Evolutionary conservation across 2,113 vertebrate genomes (phyloP).

Genomic region (Eudorcas thomsonii): DNA sequence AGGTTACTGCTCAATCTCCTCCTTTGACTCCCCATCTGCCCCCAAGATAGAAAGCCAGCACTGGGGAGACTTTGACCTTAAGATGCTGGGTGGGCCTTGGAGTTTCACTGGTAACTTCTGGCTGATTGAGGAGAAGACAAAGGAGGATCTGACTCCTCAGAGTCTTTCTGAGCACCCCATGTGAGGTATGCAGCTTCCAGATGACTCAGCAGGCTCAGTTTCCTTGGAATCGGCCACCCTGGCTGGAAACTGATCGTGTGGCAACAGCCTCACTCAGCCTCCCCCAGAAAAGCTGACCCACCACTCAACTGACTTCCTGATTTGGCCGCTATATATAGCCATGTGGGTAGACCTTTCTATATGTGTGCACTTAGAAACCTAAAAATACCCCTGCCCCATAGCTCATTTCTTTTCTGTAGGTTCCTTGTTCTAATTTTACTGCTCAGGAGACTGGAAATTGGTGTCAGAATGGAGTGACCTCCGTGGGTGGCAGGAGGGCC

Average conservation of each 20-base stretch:
- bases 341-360: neutral
- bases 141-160: neutral
- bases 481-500: neutral
- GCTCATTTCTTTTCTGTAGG: constrained; percentile 28
- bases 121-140: neutral
- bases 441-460: constrained; percentile 41
- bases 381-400: constrained; percentile 58
- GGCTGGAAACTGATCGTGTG: neutral
- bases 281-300: constrained; percentile 73
- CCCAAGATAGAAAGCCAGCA: neutral
- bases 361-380: constrained; percentile 31
- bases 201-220: constrained; percentile 38
- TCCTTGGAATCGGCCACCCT: constrained; percentile 46
- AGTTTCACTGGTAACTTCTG: neutral
- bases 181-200: neutral
- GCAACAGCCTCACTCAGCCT: constrained; percentile 31
- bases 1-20: neutral
- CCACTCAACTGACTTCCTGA: constrained; percentile 67
- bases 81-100: neutral
- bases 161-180: neutral
- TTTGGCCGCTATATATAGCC: constrained; percentile 65
- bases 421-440: constrained; percentile 70
- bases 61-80: neutral
- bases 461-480: constrained; percentile 55
- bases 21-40: neutral